These are phyloP conservation scores for Pandemis heparana DNA, from an alignment of 2,888 invertebrate species.

Conservation along the genomic window DNA sequence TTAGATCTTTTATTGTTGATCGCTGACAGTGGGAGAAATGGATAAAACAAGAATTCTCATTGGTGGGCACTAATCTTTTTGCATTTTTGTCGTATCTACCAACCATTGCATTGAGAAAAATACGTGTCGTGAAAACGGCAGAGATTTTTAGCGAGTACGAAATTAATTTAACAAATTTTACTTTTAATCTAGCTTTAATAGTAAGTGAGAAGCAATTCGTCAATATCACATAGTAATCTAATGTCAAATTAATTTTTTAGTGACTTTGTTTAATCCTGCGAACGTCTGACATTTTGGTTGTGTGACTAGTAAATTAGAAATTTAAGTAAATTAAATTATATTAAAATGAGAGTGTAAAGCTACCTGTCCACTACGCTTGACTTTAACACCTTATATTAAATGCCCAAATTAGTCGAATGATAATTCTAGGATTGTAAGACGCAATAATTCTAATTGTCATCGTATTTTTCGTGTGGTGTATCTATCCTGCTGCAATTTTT, in stretches of 20 bases:
- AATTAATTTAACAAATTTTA: not conserved
- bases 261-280: constrained; percentile 48
- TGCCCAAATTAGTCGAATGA: constrained; percentile 8
- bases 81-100: no score
- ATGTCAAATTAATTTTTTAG: constrained; percentile 75
- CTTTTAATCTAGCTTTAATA: constrained; percentile 45
- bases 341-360: constrained; percentile 10
- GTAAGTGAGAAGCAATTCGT: constrained; percentile 61
- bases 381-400: constrained; percentile 16
- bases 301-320: constrained; percentile 56
- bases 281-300: constrained; percentile 66
- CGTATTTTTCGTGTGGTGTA: constrained; percentile 6
- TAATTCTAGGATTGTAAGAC: constrained; percentile 12
- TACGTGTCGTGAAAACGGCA: not conserved
- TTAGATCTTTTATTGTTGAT: no score
- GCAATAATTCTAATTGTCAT: constrained; percentile 19
- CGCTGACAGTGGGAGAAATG: no score
- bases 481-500: constrained; percentile 3
- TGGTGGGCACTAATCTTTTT: no score
- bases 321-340: constrained; percentile 37
- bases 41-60: no score
- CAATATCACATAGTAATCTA: constrained; percentile 69
- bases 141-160: constrained; percentile 7
- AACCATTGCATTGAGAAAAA: not conserved
- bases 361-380: constrained; percentile 25